Conservation (phyloP, 2,113 vertebrate species). For the Odocoileus virginianus region DNA sequence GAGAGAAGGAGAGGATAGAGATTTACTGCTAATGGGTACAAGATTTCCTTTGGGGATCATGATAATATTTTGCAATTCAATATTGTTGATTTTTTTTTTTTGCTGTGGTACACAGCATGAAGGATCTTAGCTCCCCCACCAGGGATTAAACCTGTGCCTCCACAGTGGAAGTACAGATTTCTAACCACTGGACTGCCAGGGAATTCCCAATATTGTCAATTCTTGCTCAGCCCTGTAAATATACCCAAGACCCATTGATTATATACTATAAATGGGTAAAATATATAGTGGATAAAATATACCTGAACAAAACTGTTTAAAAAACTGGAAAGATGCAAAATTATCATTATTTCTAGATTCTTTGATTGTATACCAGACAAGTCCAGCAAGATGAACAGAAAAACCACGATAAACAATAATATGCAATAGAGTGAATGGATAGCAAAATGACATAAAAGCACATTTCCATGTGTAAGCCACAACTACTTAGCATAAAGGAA, state of each 20-base stretch:
- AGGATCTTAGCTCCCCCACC: background rate
- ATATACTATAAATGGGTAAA: background rate
- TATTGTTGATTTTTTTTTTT: background rate
- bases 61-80: conserved; percentile 22
- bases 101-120: background rate
- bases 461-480: background rate
- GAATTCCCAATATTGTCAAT: background rate
- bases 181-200: background rate
- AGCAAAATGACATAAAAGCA: background rate
- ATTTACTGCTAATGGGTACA: background rate
- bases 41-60: background rate
- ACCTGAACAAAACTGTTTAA: background rate
- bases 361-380: background rate
- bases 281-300: background rate
- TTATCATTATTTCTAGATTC: background rate
- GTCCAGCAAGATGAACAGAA: background rate
- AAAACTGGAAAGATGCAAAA: background rate
- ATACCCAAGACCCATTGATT: background rate
- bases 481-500: background rate
- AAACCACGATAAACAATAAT: background rate
- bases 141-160: background rate
- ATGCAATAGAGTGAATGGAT: background rate
- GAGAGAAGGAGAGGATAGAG: background rate
- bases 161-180: background rate
- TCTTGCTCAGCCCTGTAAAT: background rate